Percentiles rank a stretch among this genome's conserved stretches.
Conservation (phyloP, 2,888 invertebrate species). For the Philereme transversata region DNA sequence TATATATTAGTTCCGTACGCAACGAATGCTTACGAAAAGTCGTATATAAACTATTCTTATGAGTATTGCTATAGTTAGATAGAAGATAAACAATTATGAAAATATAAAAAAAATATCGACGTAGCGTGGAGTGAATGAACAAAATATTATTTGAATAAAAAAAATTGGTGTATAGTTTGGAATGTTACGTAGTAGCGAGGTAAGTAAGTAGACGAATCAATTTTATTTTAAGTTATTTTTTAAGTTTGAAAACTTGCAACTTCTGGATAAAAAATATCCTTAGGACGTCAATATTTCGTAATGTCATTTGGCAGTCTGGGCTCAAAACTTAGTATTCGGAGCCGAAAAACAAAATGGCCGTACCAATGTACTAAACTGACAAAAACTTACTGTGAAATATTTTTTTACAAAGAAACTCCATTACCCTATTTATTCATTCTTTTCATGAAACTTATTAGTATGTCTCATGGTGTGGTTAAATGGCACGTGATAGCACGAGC, state of each 20-base stretch:
- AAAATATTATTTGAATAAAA: constrained; percentile 36
- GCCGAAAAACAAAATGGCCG: background rate
- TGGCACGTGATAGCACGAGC: no score
- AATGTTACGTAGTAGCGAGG: constrained; percentile 23
- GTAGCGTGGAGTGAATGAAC: constrained; percentile 47
- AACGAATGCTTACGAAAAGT: constrained; percentile 16
- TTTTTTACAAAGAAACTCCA: no score
- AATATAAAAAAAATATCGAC: constrained; percentile 48
- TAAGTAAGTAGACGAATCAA: constrained; percentile 15
- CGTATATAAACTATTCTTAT: constrained; percentile 54
- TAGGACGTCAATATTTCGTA: background rate
- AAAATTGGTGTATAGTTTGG: constrained; percentile 23
- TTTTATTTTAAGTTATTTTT: constrained; percentile 21
- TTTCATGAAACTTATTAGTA: no score
- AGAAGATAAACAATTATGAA: constrained; percentile 47
- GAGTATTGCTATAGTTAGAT: constrained; percentile 47
- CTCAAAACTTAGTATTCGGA: background rate
- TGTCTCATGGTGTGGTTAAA: no score
- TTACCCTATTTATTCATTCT: no score
- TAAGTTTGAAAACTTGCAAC: background rate
- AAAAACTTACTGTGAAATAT: no score
- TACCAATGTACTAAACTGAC: no score
- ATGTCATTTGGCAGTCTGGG: background rate
- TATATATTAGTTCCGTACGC: constrained; percentile 19
- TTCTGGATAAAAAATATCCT: background rate